These are phyloP conservation scores for Drosophila burlai DNA, from an alignment of 1,140 invertebrate species.

Conservation along the genomic window DNA sequence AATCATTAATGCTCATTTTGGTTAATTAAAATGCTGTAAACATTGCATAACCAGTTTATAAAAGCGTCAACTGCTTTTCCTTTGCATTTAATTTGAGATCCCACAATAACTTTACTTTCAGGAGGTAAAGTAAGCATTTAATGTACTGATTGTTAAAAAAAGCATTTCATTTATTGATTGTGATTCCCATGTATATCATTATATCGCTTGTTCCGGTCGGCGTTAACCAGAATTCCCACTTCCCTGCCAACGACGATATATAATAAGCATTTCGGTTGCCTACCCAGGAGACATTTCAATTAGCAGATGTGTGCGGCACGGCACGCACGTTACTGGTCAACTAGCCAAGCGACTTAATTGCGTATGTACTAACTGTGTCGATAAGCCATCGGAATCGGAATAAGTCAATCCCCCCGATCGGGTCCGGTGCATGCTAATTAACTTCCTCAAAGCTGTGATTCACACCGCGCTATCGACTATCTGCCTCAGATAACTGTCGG, in stretches of 20 bases:
- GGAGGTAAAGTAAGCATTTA: conserved; percentile 24
- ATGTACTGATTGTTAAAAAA: too few species aligned
- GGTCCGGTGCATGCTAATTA: conserved; percentile 65
- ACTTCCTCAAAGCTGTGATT: conserved; percentile 63
- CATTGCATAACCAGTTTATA: conserved; percentile 23
- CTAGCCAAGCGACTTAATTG: conserved; percentile 29
- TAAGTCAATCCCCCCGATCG: conserved; percentile 48
- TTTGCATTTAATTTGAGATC: not conserved
- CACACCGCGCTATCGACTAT: conserved; percentile 1
- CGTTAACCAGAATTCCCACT: conserved; percentile 17
- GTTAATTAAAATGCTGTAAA: conserved; percentile 1
- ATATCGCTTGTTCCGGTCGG: conserved; percentile 19
- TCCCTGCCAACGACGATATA: not conserved
- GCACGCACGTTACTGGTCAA: conserved; percentile 30
- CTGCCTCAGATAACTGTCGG: conserved; percentile 12
- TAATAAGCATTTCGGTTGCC: conserved; percentile 13
- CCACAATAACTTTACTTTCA: conserved; percentile 10
- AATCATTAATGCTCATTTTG: conserved; percentile 8
- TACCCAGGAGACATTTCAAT: conserved; percentile 38
- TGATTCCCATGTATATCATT: conserved; percentile 29
- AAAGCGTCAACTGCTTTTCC: not conserved
- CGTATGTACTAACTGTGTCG: conserved; percentile 46
- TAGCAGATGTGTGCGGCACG: conserved; percentile 14
- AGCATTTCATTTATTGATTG: not conserved
- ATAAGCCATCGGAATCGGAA: conserved; percentile 54